Percentiles rank a stretch among this genome's conserved stretches.
These are phyloP conservation scores for Pteruthius melanotis DNA, from an alignment of 2,113 vertebrate genomes.

Conservation along the genomic window DNA sequence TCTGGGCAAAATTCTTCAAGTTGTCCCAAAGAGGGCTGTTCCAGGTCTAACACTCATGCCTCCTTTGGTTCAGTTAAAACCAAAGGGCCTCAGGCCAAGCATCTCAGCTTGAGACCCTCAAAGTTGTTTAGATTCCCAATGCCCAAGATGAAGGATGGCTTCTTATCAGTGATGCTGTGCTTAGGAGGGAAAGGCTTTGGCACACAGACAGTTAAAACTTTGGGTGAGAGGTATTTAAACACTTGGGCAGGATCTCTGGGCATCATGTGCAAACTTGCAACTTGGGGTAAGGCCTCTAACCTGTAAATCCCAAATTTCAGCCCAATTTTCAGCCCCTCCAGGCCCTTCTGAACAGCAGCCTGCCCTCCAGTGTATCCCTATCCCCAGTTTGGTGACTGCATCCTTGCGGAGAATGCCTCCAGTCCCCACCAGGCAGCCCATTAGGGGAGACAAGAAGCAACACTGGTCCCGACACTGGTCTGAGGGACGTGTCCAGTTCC, in stretches of 20 bases:
- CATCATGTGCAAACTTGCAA: not conserved
- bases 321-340: not conserved
- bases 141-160: not conserved
- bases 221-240: not conserved
- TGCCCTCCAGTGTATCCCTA: not conserved
- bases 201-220: not conserved
- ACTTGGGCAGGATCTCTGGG: not conserved
- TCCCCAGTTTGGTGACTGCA: not conserved
- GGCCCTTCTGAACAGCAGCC: not conserved
- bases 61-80: not conserved
- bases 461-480: not conserved
- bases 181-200: not conserved
- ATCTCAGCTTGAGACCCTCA: not conserved
- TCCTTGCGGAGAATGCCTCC: not conserved
- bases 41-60: not conserved
- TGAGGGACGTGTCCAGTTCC: not conserved
- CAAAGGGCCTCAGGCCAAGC: not conserved
- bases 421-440: accelerated
- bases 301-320: not conserved
- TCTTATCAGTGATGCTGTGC: not conserved
- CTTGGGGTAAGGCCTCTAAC: not conserved
- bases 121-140: not conserved
- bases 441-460: not conserved
- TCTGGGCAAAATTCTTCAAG: not conserved
- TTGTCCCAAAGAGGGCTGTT: not conserved